Percentiles rank a stretch among this genome's conserved stretches.
Evolutionary conservation across 2,113 vertebrate genomes (phyloP).

Genomic region (Meles meles): DNA sequence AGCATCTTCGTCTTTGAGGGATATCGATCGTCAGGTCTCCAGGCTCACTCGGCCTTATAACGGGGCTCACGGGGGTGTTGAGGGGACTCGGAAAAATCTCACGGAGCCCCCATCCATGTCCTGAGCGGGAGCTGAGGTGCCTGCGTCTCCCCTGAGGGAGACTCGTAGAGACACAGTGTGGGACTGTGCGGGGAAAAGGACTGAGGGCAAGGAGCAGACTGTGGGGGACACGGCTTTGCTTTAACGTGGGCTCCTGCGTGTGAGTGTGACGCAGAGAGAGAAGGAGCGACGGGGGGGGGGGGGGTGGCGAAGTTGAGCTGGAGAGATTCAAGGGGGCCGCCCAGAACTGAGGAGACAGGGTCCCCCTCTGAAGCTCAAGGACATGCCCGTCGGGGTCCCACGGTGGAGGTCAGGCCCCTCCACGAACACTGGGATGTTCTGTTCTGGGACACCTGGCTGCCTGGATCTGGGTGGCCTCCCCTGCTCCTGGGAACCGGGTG

Average conservation of each 20-base stretch:
- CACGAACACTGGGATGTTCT: fast-evolving
- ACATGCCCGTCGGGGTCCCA: fast-evolving
- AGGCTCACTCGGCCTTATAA: slow-evolving; percentile 52
- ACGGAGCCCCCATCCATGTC: neutral
- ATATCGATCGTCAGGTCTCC: slow-evolving; percentile 61
- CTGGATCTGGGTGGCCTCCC: neutral
- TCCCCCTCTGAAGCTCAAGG: neutral
- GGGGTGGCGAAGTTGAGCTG: neutral
- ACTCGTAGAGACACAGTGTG: neutral
- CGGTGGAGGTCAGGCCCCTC: neutral
- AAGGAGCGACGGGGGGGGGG: neutral
- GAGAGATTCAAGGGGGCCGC: neutral
- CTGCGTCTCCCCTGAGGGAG: neutral
- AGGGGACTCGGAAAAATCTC: neutral
- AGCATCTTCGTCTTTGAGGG: slow-evolving; percentile 68
- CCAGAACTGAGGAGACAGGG: neutral
- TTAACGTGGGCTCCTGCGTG: neutral
- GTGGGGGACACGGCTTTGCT: neutral
- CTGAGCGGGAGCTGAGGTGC: neutral
- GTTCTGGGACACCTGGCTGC: fast-evolving
- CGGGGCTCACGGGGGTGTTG: slow-evolving; percentile 34
- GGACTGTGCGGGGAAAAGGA: neutral
- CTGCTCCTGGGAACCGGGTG: neutral
- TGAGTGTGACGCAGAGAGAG: neutral
- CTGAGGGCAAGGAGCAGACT: neutral